phyloP scores from a whole-genome alignment of 2,888 invertebrate species.

The Phytoseiulus persimilis region DNA sequence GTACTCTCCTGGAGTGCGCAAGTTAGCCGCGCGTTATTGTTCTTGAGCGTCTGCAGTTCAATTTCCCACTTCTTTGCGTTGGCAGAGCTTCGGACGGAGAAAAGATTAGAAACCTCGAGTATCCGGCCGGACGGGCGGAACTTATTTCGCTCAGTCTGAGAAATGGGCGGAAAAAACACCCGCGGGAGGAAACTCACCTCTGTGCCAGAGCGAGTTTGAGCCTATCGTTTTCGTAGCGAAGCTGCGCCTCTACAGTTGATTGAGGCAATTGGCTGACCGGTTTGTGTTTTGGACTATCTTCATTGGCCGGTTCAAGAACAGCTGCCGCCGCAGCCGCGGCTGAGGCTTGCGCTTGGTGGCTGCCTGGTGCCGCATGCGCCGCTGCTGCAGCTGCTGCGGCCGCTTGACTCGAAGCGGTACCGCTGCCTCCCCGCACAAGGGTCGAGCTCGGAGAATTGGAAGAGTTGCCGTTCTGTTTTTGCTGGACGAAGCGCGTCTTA shows the following conservation, averaged over 20 bases:
- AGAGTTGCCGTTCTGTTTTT: slow-evolving; percentile 46
- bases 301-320: slow-evolving; percentile 40
- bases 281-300: slow-evolving; percentile 40
- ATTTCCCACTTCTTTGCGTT: slow-evolving; percentile 99
- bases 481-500: slow-evolving; percentile 60
- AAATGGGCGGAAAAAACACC: background rate
- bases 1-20: slow-evolving; percentile 90
- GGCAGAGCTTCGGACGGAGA: slow-evolving; percentile 64
- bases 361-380: slow-evolving; percentile 40
- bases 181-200: slow-evolving; percentile 59
- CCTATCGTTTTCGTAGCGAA: slow-evolving; percentile 93
- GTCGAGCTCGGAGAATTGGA: slow-evolving; percentile 43
- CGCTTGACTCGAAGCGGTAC: slow-evolving; percentile 43
- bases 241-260: slow-evolving; percentile 64
- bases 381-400: slow-evolving; percentile 41
- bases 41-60: slow-evolving; percentile 86
- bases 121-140: no score
- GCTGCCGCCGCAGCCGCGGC: slow-evolving; percentile 41
- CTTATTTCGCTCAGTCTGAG: background rate
- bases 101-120: background rate
- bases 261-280: slow-evolving; percentile 45
- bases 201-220: slow-evolving; percentile 88
- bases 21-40: slow-evolving; percentile 86
- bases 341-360: slow-evolving; percentile 42
- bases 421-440: slow-evolving; percentile 51